Evolutionary conservation across 2,797 vertebrate species (phyloP).

Genomic region (Lutjanus campechanus): DNA sequence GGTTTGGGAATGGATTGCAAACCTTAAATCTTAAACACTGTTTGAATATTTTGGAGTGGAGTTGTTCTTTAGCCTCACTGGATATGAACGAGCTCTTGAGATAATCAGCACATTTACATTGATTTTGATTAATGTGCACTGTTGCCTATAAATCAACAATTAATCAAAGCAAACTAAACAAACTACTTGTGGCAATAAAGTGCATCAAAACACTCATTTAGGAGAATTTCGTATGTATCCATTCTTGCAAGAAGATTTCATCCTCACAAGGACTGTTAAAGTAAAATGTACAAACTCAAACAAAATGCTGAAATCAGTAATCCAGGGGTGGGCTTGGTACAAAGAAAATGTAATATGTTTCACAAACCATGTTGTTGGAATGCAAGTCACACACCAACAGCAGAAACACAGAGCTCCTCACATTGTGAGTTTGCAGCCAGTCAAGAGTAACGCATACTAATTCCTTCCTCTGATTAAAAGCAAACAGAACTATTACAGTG

Average conservation of each 20-base stretch:
- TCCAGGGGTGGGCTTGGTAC: background rate
- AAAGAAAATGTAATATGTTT: constrained; percentile 26
- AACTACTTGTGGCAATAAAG: background rate
- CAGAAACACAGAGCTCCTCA: constrained; percentile 45
- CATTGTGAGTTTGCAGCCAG: constrained; percentile 57
- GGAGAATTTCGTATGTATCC: background rate
- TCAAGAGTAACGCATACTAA: constrained; percentile 69
- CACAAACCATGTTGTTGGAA: constrained; percentile 35
- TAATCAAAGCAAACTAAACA: constrained; percentile 3
- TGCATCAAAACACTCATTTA: constrained; percentile 4
- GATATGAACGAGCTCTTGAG: background rate
- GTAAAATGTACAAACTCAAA: constrained; percentile 17
- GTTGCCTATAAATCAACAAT: background rate
- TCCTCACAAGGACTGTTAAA: background rate
- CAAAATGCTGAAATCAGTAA: constrained; percentile 19
- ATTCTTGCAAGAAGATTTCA: background rate
- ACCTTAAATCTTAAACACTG: background rate
- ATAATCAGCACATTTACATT: background rate
- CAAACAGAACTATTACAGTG: constrained; percentile 69
- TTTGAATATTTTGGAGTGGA: background rate
- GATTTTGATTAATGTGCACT: background rate
- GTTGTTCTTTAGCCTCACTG: background rate
- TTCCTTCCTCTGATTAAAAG: constrained; percentile 76
- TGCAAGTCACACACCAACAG: constrained; percentile 46
- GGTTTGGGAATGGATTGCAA: background rate